These are phyloP conservation scores for Zygogramma bicolorata DNA, from an alignment of 2,888 invertebrate species.

Conservation along the genomic window DNA sequence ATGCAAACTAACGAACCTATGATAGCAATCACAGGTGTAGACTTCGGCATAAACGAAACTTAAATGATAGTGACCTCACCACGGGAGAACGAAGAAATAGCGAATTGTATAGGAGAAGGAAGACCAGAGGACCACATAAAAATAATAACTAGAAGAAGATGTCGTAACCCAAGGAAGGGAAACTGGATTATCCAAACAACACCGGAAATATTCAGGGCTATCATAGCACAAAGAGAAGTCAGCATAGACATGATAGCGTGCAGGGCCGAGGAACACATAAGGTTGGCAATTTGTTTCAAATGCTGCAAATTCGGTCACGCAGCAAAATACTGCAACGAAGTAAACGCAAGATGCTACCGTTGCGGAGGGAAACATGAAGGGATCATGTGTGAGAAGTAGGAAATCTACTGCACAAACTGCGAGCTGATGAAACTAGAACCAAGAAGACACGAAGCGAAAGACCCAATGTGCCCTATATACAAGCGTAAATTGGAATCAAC, in stretches of 20 bases:
- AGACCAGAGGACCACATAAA: too few relatives aligned
- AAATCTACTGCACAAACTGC: neutral
- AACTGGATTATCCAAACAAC: neutral
- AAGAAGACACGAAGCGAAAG: neutral
- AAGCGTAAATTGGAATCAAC: neutral
- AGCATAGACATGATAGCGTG: neutral
- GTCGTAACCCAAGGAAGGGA: neutral
- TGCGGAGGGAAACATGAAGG: neutral
- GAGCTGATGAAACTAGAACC: neutral
- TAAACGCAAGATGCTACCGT: neutral
- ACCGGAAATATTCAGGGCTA: neutral
- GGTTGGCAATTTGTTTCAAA: neutral
- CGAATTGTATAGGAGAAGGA: too few relatives aligned
- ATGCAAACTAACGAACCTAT: neutral
- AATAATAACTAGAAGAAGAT: neutral
- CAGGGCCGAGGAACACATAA: too few relatives aligned
- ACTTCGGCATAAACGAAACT: neutral
- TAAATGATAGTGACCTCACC: neutral
- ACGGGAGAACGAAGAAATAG: neutral
- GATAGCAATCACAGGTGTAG: neutral
- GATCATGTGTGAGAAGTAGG: neutral
- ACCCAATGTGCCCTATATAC: neutral
- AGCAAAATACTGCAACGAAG: neutral
- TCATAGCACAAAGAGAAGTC: neutral
- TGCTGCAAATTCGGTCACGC: neutral